Conservation (phyloP, 2,797 vertebrate genomes). For the Scyliorhinus canicula region DNA sequence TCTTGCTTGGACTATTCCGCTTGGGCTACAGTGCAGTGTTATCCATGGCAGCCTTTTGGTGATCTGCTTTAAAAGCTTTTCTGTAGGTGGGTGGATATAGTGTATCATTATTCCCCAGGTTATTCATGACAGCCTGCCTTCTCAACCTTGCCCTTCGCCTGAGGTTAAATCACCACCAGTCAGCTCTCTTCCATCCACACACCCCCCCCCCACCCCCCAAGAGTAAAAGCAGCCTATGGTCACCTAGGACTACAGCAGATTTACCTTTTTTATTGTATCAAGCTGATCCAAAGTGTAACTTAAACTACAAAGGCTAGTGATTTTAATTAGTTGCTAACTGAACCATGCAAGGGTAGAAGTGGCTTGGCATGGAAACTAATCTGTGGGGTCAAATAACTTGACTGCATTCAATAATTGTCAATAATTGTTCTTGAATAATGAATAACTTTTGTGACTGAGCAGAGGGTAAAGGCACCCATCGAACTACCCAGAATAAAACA, state of each 20-base stretch:
- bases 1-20: background rate
- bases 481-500: background rate
- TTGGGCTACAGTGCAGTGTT: background rate
- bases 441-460: background rate
- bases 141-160: too few species aligned
- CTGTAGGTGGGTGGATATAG: too few species aligned
- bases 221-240: too few species aligned
- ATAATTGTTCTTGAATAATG: background rate
- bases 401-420: background rate
- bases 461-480: background rate
- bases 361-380: background rate
- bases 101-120: too few species aligned
- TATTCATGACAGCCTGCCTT: too few species aligned
- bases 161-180: too few species aligned
- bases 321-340: background rate
- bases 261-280: too few species aligned
- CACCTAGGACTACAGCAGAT: too few species aligned
- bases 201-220: too few species aligned
- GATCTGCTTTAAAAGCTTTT: too few species aligned
- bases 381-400: background rate
- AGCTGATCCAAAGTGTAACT: background rate
- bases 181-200: too few species aligned
- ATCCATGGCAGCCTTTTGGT: background rate
- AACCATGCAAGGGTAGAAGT: background rate
- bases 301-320: background rate